phyloP scores from a whole-genome alignment of 2,888 invertebrate species.

The Protula sp. region DNA sequence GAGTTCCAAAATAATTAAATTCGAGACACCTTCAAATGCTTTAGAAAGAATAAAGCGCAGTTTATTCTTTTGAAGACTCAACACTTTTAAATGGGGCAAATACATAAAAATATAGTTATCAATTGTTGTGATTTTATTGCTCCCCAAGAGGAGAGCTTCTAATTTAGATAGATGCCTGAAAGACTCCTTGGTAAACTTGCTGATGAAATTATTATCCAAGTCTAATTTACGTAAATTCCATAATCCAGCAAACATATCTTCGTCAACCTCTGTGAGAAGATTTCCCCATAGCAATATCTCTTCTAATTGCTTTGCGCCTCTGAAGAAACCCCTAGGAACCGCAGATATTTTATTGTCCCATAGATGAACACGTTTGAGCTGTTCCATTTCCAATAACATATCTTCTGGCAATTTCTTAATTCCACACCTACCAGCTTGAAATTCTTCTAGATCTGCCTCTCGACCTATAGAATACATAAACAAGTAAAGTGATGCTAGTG shows the following conservation, averaged over 20 bases:
- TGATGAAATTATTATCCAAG: slow-evolving; percentile 22
- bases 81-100: slow-evolving; percentile 17
- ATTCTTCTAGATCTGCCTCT: slow-evolving; percentile 16
- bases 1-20: slow-evolving; percentile 14
- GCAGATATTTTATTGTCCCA: slow-evolving; percentile 21
- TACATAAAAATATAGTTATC: slow-evolving; percentile 18
- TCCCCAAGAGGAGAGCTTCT: slow-evolving; percentile 20
- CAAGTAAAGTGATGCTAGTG: too few relatives aligned
- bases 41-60: slow-evolving; percentile 13
- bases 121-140: slow-evolving; percentile 17
- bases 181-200: slow-evolving; percentile 8
- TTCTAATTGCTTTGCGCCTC: slow-evolving; percentile 10
- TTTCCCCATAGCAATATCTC: slow-evolving; percentile 26
- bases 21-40: slow-evolving; percentile 19
- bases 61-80: slow-evolving; percentile 22
- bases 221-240: slow-evolving; percentile 20
- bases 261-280: slow-evolving; percentile 15
- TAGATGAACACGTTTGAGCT: slow-evolving; percentile 18
- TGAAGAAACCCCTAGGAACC: slow-evolving; percentile 19
- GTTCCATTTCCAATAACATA: slow-evolving; percentile 13
- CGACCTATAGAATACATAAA: slow-evolving; percentile 13
- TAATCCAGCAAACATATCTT: slow-evolving; percentile 19
- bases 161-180: slow-evolving; percentile 20
- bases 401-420: slow-evolving; percentile 12
- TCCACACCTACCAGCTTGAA: slow-evolving; percentile 18